These are phyloP conservation scores for Xiphorhynchus erythropygius DNA, from an alignment of 2,797 vertebrate genomes.

Conservation along the genomic window DNA sequence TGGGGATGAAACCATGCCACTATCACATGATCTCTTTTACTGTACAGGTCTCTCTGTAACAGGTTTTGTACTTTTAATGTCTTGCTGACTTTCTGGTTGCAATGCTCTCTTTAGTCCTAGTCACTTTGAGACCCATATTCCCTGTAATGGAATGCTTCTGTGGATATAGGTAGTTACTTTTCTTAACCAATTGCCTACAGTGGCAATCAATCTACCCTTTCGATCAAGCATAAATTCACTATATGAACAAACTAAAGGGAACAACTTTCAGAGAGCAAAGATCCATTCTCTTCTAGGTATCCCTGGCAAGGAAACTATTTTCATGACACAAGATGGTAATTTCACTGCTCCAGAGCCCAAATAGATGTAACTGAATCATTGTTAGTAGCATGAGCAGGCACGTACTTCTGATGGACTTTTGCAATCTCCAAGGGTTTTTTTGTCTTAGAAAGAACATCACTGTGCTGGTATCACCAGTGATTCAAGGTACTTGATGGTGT, in stretches of 20 bases:
- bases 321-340: background rate
- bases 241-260: background rate
- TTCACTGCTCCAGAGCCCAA: background rate
- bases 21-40: background rate
- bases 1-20: background rate
- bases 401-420: background rate
- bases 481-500: fast-evolving
- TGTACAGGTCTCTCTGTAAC: background rate
- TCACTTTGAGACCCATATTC: fast-evolving
- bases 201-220: background rate
- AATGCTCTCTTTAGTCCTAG: background rate
- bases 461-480: fast-evolving
- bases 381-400: background rate
- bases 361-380: background rate
- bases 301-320: background rate
- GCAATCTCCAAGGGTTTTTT: background rate
- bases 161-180: background rate
- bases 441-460: background rate
- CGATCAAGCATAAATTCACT: background rate
- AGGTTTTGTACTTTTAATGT: background rate
- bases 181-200: background rate
- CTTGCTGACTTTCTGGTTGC: background rate
- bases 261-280: background rate
- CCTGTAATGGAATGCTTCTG: background rate
- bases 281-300: background rate